Evolutionary conservation across 2,888 invertebrate species (phyloP).

Genomic region (Hypolimnas misippus): DNA sequence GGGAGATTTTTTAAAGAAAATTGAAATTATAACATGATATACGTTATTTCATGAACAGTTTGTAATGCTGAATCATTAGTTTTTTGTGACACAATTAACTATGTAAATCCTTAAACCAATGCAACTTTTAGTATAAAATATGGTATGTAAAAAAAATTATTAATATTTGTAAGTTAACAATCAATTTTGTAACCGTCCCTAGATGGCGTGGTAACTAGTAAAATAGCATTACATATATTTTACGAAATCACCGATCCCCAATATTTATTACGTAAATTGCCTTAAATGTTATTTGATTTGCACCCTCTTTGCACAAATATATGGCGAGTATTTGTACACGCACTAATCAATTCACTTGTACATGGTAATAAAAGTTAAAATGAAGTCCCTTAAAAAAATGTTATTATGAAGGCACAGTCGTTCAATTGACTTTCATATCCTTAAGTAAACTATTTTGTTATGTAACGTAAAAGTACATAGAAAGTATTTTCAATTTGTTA

Average conservation of each 20-base stretch:
- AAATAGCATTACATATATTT: constrained; percentile 36
- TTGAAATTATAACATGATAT: background rate
- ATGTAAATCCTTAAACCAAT: too few relatives aligned
- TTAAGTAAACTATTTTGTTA: too few relatives aligned
- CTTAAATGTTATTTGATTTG: constrained; percentile 36
- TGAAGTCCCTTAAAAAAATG: background rate
- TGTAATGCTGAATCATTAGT: too few relatives aligned
- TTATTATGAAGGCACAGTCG: background rate
- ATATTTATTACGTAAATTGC: constrained; percentile 43
- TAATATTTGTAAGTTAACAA: background rate
- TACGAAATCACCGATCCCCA: constrained; percentile 41
- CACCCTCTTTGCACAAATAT: constrained; percentile 34
- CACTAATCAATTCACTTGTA: constrained; percentile 21
- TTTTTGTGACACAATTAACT: too few relatives aligned
- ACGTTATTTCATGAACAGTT: too few relatives aligned
- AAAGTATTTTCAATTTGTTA: too few relatives aligned
- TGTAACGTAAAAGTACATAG: too few relatives aligned
- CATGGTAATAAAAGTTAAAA: background rate
- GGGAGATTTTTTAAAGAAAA: background rate
- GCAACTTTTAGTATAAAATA: too few relatives aligned
- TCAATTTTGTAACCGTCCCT: background rate
- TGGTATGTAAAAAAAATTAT: too few relatives aligned
- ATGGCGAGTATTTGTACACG: constrained; percentile 30
- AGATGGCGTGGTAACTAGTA: background rate
- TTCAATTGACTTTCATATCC: too few relatives aligned